These are phyloP conservation scores for Patagioenas fasciata DNA, from an alignment of 2,113 vertebrate species.

Conservation along the genomic window DNA sequence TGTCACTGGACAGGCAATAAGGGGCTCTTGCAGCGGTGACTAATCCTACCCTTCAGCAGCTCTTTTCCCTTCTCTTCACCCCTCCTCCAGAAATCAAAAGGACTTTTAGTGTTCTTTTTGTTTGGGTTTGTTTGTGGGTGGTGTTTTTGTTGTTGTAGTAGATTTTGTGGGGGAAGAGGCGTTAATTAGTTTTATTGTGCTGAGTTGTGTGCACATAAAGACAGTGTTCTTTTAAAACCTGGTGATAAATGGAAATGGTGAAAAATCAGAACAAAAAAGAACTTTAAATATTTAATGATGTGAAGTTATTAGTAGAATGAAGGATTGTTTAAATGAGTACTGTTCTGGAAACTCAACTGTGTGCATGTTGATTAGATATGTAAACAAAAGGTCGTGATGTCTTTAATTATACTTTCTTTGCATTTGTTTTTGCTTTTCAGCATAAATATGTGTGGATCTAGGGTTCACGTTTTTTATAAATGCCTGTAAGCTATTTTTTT, in stretches of 20 bases:
- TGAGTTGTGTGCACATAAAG: background rate
- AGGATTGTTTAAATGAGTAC: background rate
- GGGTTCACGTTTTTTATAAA: background rate
- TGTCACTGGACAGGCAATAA: background rate
- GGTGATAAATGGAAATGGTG: background rate
- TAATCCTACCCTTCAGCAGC: background rate
- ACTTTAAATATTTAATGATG: background rate
- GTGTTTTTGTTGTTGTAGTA: background rate
- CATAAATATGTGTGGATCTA: background rate
- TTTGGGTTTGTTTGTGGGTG: background rate
- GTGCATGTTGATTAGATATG: background rate
- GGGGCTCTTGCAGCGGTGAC: background rate
- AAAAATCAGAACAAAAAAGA: background rate
- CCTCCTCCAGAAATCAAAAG: background rate
- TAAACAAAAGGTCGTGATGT: conserved; percentile 15
- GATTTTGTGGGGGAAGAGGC: too few species aligned
- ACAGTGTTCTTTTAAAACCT: background rate
- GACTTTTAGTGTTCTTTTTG: background rate
- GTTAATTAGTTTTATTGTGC: background rate
- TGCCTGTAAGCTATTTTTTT: background rate
- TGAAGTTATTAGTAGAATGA: background rate
- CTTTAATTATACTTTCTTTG: conserved; percentile 13
- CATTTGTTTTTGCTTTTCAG: background rate
- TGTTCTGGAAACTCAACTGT: conserved; percentile 16
- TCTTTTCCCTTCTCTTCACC: background rate